Base-by-base conservation (phyloP, 2,797 vertebrate species). In the Sebastes nivosus region DNA sequence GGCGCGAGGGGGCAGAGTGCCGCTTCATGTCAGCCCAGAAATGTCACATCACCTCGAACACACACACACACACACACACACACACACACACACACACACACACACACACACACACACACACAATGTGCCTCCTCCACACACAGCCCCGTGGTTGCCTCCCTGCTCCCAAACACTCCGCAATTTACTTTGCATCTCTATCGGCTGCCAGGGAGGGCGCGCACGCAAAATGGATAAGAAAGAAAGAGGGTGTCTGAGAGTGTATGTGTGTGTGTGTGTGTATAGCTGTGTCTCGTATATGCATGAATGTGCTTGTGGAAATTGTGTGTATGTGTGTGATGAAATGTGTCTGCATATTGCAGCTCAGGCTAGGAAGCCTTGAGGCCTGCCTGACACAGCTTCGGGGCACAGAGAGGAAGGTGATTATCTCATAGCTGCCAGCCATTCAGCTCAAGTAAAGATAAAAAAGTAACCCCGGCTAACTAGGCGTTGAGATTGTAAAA, bases 341-440 rank as follows among this genome's bases (percentile, higher is more conserved):
- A 88, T 87, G 77, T 84, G 88, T 87, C 81, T 90, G 76, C 77
- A 79, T 80, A 79, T 80, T 91, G 87, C 80, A 83, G 82, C 81
- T 87, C 73, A 80, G 88, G 75, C 88, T 80, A 75, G 88, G 85
- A 89, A 91, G 90, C 93, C 94, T 91, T 83, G 72, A 88, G 92
- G 93, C 90, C 91, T 94, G 89, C 88, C 92, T 95, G 90, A 93
- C 89, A 90, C 91, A 79, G 94, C 92, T 93, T 72, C 87, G 77
- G 94, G 94, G 92, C 92, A 91, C 89, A 79, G 79, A 84, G 92
- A 89, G 93, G 92, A 93, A 94, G 94, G 92, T 95, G 95, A 96
- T 96, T 96, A 96, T 96, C 94, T 95, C 92, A 75, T 95, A 93
- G 95, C 95, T 95, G 92, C 93, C 91, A 95, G 94, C 95, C 79